phyloP scores from a whole-genome alignment of 2,797 vertebrate species.

The Eulemur mongoz region DNA sequence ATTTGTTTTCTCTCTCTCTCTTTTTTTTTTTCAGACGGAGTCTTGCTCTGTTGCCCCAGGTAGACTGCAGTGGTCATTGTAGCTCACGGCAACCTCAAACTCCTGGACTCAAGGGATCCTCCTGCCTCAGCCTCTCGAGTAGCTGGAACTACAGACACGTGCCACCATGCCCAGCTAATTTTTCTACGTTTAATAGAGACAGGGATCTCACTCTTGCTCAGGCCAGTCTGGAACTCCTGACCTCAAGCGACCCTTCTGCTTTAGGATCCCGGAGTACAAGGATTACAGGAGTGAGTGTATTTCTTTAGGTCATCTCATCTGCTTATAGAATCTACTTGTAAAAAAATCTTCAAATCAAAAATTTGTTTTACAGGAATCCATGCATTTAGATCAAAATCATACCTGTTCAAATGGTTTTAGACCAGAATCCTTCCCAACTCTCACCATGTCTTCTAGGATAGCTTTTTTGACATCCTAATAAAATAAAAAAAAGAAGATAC shows the following conservation, averaged over 20 bases:
- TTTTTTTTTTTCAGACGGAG: not conserved
- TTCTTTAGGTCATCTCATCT: not conserved
- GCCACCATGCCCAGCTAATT: not conserved
- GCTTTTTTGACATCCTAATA: slow-evolving; percentile 91
- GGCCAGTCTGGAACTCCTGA: not conserved
- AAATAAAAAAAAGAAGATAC: not conserved
- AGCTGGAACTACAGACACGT: not conserved
- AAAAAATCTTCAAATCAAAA: not conserved
- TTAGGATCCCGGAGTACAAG: not conserved
- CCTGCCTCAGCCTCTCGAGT: not conserved
- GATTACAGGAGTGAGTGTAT: not conserved
- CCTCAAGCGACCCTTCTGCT: not conserved
- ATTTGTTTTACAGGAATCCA: not conserved
- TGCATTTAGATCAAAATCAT: slow-evolving; percentile 29
- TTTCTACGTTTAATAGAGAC: no score
- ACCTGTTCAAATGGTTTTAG: slow-evolving; percentile 99
- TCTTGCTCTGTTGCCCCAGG: not conserved
- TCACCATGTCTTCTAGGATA: slow-evolving; percentile 93
- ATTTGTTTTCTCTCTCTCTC: no score
- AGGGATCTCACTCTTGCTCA: no score
- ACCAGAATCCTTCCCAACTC: slow-evolving; percentile 92
- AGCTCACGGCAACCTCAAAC: not conserved
- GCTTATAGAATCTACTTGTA: not conserved
- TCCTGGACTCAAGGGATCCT: not conserved
- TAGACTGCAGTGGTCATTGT: not conserved